phyloP scores from a whole-genome alignment of 2,113 vertebrate species.

The Psammodynastes pulverulentus region DNA sequence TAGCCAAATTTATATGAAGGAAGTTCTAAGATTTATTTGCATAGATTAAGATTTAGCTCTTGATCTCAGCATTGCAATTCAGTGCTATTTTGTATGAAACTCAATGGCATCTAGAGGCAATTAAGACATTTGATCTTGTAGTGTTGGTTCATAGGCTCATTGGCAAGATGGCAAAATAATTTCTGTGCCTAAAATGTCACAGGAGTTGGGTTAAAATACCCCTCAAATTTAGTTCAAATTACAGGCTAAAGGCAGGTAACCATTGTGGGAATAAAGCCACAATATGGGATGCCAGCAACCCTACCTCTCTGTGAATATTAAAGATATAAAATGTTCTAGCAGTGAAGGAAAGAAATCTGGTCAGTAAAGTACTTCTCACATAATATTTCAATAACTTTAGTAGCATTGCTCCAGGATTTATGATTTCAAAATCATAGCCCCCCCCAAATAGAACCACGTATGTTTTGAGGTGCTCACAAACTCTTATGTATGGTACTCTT shows the following conservation, averaged over 20 bases:
- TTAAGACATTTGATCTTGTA: neutral
- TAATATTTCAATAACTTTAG: neutral
- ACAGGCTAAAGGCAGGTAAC: neutral
- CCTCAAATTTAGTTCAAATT: neutral
- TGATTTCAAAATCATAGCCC: neutral
- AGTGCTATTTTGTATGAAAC: neutral
- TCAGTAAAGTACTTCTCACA: neutral
- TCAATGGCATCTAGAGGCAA: neutral
- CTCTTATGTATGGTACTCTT: neutral
- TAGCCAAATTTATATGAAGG: neutral
- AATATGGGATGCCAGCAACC: neutral
- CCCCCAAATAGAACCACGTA: neutral
- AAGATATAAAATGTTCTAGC: neutral
- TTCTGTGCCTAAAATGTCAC: neutral
- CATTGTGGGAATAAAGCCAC: neutral
- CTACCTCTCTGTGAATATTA: neutral
- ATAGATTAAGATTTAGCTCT: neutral
- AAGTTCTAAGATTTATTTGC: neutral
- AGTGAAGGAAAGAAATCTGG: neutral
- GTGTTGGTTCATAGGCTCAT: neutral
- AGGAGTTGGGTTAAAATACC: neutral
- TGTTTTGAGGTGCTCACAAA: neutral
- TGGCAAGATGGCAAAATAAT: constrained; percentile 2
- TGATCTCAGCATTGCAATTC: neutral
- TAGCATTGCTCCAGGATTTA: neutral